These are phyloP conservation scores for Paramisgurnus dabryanus DNA, from an alignment of 2,113 vertebrate genomes.

Conservation along the genomic window DNA sequence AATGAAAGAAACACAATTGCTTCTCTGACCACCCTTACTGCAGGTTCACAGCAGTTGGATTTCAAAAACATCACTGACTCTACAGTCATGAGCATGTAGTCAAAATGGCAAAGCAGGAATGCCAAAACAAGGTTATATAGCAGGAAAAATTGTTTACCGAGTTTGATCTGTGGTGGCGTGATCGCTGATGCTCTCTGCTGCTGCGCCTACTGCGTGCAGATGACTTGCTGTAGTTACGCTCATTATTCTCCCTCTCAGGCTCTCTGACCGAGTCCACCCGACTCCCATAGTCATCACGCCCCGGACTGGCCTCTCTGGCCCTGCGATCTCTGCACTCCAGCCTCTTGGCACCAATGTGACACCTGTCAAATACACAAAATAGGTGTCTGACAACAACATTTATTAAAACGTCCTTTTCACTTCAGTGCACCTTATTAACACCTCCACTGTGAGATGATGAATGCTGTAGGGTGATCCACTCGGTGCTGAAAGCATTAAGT, in stretches of 20 bases:
- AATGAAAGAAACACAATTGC: constrained; percentile 5
- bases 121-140: background rate
- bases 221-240: constrained; percentile 82
- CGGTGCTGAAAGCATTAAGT: constrained; percentile 50
- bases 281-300: constrained; percentile 4
- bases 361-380: constrained; percentile 64
- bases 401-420: background rate
- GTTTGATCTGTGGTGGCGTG: constrained; percentile 71
- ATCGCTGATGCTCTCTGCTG: constrained; percentile 73
- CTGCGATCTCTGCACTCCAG: constrained; percentile 77
- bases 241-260: constrained; percentile 73
- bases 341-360: constrained; percentile 76
- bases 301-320: constrained; percentile 70
- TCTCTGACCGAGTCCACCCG: constrained; percentile 47
- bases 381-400: background rate
- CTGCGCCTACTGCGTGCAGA: constrained; percentile 62
- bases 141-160: constrained; percentile 72
- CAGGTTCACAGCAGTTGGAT: background rate
- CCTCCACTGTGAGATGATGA: constrained; percentile 44
- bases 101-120: background rate
- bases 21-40: background rate
- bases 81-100: background rate
- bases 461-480: constrained; percentile 25
- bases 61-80: background rate
- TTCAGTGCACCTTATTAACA: constrained; percentile 31